Percentiles rank a stretch among this genome's conserved stretches.
phyloP scores from a whole-genome alignment of 2,888 invertebrate genomes.

The Epinotia ramella region DNA sequence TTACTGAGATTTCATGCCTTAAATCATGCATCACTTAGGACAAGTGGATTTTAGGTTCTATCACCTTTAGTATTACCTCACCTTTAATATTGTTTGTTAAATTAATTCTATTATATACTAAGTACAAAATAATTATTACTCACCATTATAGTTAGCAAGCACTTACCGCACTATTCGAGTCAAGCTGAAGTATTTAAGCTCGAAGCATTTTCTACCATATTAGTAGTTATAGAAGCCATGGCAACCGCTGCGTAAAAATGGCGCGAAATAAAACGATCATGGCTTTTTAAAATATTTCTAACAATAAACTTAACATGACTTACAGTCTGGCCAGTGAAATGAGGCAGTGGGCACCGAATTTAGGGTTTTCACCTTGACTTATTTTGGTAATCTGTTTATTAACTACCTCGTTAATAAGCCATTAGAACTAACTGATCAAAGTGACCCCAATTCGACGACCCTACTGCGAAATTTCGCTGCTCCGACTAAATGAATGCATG shows the following conservation, averaged over 20 bases:
- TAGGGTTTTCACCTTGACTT: background rate
- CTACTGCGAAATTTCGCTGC: background rate
- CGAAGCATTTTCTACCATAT: slow-evolving; percentile 43
- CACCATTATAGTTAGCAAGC: slow-evolving; percentile 36
- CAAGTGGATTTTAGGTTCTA: background rate
- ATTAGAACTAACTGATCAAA: background rate
- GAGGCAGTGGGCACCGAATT: background rate
- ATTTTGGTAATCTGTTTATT: background rate
- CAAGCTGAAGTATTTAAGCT: slow-evolving; percentile 36
- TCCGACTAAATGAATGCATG: background rate
- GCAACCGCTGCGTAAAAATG: slow-evolving; percentile 22
- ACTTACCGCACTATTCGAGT: slow-evolving; percentile 33
- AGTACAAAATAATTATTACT: slow-evolving; percentile 30
- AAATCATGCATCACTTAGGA: background rate
- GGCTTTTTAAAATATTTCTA: background rate
- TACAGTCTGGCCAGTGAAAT: slow-evolving; percentile 1
- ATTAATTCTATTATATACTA: slow-evolving; percentile 16
- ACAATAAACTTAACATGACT: background rate
- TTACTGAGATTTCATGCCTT: slow-evolving; percentile 4
- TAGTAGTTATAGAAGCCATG: slow-evolving; percentile 37
- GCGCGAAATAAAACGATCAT: slow-evolving; percentile 17
- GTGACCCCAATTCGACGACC: background rate
- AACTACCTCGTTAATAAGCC: background rate
- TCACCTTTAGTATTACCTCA: too few relatives aligned
- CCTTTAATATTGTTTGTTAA: slow-evolving; percentile 6